A percentile compares a stretch with the other conserved stretches of the same genome.
Conservation (phyloP, 2,888 invertebrate genomes). For the Perizoma affinitatum region DNA sequence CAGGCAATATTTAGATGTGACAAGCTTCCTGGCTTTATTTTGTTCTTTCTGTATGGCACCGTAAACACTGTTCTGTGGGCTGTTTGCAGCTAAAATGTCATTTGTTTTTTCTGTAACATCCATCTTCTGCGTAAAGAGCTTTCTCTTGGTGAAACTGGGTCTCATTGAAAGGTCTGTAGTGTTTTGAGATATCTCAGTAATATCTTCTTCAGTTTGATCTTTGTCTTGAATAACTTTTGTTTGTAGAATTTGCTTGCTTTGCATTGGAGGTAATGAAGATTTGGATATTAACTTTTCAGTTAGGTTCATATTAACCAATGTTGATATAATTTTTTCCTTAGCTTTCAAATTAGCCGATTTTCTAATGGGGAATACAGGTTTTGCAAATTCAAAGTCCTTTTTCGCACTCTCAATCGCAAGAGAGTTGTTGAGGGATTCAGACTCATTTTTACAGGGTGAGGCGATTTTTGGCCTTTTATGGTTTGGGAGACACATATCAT, state of each 20-base stretch:
- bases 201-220: constrained; percentile 29
- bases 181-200: constrained; percentile 29
- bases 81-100: constrained; percentile 51
- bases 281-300: constrained; percentile 52
- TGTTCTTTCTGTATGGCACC: constrained; percentile 58
- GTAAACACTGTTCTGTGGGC: constrained; percentile 60
- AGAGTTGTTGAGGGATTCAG: constrained; percentile 17
- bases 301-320: constrained; percentile 44
- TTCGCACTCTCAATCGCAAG: constrained; percentile 33
- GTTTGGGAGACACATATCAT: constrained; percentile 39
- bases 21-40: constrained; percentile 67
- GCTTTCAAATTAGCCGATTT: constrained; percentile 45
- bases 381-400: constrained; percentile 60
- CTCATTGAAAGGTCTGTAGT: constrained; percentile 61
- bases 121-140: constrained; percentile 71
- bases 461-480: constrained; percentile 51
- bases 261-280: constrained; percentile 44
- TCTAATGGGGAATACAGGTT: constrained; percentile 56
- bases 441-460: constrained; percentile 42
- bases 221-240: constrained; percentile 26
- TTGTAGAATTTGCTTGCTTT: constrained; percentile 10
- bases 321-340: constrained; percentile 51
- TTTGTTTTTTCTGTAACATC: constrained; percentile 60
- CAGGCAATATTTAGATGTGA: constrained; percentile 65
- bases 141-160: constrained; percentile 75